A percentile compares a stretch with the other conserved stretches of the same genome.
phyloP scores from a whole-genome alignment of 2,113 vertebrate species.

The Eulemur rufifrons region DNA sequence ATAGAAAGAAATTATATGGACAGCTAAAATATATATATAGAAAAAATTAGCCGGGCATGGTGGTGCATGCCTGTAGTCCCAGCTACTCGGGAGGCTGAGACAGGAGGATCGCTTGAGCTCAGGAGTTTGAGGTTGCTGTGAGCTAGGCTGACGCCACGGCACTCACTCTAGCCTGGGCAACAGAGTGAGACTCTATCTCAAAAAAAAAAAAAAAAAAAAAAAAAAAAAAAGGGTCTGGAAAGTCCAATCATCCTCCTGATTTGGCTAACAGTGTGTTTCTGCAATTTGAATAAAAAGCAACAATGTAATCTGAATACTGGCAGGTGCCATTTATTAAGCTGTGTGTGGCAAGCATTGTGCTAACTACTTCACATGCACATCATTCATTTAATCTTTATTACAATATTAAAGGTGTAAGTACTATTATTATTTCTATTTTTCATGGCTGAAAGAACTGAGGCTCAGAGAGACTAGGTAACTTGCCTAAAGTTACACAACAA shows the following conservation, averaged over 20 bases:
- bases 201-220: no score
- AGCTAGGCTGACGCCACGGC: no score
- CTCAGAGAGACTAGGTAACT: neutral
- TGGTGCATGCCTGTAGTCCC: no score
- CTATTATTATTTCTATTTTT: neutral
- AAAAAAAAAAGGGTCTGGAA: neutral
- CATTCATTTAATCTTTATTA: neutral
- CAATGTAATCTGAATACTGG: neutral
- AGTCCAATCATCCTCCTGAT: neutral
- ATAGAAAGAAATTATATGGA: no score
- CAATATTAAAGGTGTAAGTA: neutral
- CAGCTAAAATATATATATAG: no score
- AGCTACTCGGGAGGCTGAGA: no score
- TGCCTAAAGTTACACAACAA: neutral
- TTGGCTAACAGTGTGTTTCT: neutral
- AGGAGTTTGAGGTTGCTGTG: no score
- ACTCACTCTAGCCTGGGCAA: no score
- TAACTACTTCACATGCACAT: neutral
- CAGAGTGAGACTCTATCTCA: no score
- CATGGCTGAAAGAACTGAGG: neutral
- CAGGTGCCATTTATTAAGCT: neutral
- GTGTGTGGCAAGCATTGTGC: neutral
- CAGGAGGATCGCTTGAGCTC: no score
- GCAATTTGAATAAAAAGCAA: neutral
- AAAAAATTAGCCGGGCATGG: no score